Evolutionary conservation across 2,888 invertebrate genomes (phyloP), one percentile per base, ranked within the genome.

Genomic region (Kuschelorhynchus macadamiae): DNA sequence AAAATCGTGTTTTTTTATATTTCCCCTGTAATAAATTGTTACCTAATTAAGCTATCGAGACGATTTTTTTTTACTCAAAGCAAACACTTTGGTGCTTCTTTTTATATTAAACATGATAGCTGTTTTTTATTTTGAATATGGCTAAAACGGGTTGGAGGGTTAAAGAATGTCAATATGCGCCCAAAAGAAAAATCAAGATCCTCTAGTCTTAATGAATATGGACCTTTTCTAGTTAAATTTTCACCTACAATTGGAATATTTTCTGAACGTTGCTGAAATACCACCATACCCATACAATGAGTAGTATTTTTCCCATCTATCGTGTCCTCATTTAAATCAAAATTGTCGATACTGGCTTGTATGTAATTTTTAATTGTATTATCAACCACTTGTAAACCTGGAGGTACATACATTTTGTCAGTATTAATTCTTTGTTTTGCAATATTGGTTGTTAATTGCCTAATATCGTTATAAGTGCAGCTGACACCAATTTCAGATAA

Each of bases 141-240:
- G n/a, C n/a, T n/a, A n/a, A n/a, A n/a, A n/a, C 36, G 36, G 36
- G 36, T 36, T 36, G 36, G 36, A 36, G 36, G 36, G 36, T 36
- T 36, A 2, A 36, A 36, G 11, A 36, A 36, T 36, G 3, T 36
- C 36, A 36, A 36, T 36, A 36, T 36, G 36, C 11, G 36, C 11
- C 36, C 36, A 36, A 12, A 36, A 36, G 36, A 36, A 36, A 36
- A 36, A 36, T 36, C 36, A 36, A 36, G 3, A 36, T 36, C 36
- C 11, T 36, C 36, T 36, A 36, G 11, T 11, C 36, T 36, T 12
- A 36, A 36, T 36, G 36, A 36, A 36, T 36, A 36, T 7, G 36
- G 36, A 36, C 36, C 36, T 36, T 36, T 36, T 36, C 36, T 36
- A 36, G 11, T 36, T 11, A 36, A 7, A 36, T 36, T 36, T 36